Percentiles rank a stretch among this genome's conserved stretches.
Evolutionary conservation across 37 sponge, comb jelly and placozoan species (phyloP).

Genomic region (Beroe ovata): DNA sequence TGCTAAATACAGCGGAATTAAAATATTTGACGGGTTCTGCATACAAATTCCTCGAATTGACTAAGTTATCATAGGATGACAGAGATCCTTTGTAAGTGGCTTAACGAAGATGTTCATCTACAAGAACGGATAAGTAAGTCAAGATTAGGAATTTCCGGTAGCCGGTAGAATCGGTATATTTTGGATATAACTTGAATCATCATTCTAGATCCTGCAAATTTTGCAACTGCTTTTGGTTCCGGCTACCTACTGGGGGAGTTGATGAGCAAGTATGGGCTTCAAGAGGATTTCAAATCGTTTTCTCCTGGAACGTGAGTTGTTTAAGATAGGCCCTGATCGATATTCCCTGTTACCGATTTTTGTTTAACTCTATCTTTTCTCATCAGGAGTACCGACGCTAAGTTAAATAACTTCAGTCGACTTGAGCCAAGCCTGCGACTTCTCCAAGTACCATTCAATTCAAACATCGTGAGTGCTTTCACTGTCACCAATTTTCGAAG

Average conservation of each 20-base stretch:
- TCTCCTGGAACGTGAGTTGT: constrained; percentile 53
- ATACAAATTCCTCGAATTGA: too few species aligned
- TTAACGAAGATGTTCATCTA: constrained; percentile 80
- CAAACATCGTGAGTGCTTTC: constrained; percentile 73
- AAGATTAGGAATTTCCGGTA: too few species aligned
- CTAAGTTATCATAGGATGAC: constrained; percentile 73
- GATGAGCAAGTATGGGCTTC: constrained; percentile 80
- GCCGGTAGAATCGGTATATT: background rate
- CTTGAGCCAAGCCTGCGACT: constrained; percentile 83
- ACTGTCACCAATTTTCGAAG: background rate
- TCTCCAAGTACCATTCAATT: constrained; percentile 84
- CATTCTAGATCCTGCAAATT: constrained; percentile 67
- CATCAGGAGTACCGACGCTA: constrained; percentile 78
- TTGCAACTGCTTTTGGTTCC: constrained; percentile 76
- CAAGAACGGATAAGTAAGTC: constrained; percentile 75
- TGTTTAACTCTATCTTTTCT: too few species aligned
- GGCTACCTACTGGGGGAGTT: constrained; percentile 87
- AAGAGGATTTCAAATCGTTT: constrained; percentile 72
- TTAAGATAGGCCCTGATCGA: background rate
- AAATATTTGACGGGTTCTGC: too few species aligned
- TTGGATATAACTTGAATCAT: background rate
- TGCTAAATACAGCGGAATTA: too few species aligned
- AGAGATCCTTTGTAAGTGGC: constrained; percentile 91
- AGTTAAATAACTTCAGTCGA: constrained; percentile 88
- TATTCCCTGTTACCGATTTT: too few species aligned